Evolutionary conservation across 2,113 vertebrate species (phyloP), one percentile per base, ranked within the genome.

Genomic region (Rhombomys opimus): DNA sequence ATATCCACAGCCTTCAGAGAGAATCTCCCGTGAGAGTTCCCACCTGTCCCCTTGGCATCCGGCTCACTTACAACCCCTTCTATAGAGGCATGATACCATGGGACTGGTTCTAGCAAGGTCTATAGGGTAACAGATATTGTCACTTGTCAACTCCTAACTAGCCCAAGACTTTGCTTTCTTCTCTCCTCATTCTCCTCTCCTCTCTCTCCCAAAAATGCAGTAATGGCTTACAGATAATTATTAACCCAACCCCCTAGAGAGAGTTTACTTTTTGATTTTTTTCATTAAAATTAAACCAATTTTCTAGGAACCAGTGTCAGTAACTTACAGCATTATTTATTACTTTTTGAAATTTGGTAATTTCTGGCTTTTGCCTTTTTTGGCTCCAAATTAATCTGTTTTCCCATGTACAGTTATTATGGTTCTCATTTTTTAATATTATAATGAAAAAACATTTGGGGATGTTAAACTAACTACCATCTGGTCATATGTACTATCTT

Each of bases 111-210:
- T 95, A 98, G 97, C 88, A 97, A 96, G 78, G 52, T 93, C 93
- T 95, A 91, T 72, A 97, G 95, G 86, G 97, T 98, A 98, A 77
- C 81, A 98, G 98, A 98, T 93, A 97, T 27, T 97, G 94, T 82
- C 94, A 87, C 57, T 61, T n/a, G 7, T 76, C 91, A 82, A 75
- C 22, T 38, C 65, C 68, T 72, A 94, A 54, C 3, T 35, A 4
- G 5, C 13, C 25, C 61, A 84, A 91, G n/a, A 80, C 38, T 70
- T 80, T 54, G 18, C 61, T 81, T 88, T 80, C 78, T 78, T 72
- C 25, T 88, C 63, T 38, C 61, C n/a, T 61, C n/a, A 38, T 25
- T 95, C 18, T 65, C 14, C 22, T 9, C 17, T 41, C 57, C 57
- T 57, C 46, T 46, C 35, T 94, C 85, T 88, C 46, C 35, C 82